Evolutionary conservation across 37 sponge, comb jelly and placozoan genomes (phyloP).

Genomic region (Oopsacas minuta): DNA sequence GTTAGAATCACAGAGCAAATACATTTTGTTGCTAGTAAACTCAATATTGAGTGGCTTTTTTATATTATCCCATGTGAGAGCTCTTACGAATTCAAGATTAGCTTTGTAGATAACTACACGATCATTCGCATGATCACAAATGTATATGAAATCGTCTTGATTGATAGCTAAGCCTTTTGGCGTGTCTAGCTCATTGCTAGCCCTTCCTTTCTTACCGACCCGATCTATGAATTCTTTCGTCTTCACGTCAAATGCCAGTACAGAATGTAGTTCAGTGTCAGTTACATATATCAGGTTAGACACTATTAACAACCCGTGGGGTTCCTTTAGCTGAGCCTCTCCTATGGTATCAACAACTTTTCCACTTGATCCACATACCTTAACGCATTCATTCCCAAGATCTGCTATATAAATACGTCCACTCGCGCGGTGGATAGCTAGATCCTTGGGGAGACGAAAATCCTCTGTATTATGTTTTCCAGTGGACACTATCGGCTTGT

Average conservation of each 20-base stretch:
- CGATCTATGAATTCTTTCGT: neutral
- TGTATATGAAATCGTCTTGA: neutral
- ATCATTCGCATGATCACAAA: neutral
- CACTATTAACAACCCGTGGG: neutral
- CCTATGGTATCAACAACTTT: neutral
- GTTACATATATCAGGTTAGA: neutral
- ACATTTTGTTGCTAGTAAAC: neutral
- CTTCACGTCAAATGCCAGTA: neutral
- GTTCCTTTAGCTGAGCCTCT: neutral
- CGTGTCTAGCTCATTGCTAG: neutral
- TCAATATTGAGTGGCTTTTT: neutral
- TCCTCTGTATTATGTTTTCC: too few relatives aligned
- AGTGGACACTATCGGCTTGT: too few relatives aligned
- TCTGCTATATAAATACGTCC: neutral
- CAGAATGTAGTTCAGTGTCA: neutral
- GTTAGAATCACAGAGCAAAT: neutral
- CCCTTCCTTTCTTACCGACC: neutral
- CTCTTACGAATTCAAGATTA: neutral
- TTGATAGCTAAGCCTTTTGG: neutral
- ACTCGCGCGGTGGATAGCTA: neutral
- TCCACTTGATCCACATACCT: neutral
- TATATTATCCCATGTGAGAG: neutral
- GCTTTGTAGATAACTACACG: neutral
- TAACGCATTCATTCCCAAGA: neutral
- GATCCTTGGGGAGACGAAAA: neutral